Percentiles rank a stretch among this genome's conserved stretches.
These are phyloP conservation scores for Crocodylus rhombifer DNA, from an alignment of 2,797 vertebrate species.

Conservation along the genomic window DNA sequence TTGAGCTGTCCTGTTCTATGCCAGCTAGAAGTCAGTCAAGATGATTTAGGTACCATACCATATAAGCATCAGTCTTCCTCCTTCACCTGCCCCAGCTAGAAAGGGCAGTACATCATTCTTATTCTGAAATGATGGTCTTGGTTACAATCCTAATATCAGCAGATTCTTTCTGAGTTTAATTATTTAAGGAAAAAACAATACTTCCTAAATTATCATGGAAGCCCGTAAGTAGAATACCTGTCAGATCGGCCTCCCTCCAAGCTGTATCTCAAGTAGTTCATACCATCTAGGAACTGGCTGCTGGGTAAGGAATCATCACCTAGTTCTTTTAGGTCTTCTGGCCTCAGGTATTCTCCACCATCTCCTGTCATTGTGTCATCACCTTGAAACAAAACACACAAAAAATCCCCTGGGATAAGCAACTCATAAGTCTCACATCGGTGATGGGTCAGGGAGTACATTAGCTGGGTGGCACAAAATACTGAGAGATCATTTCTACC, in stretches of 20 bases:
- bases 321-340: slow-evolving; percentile 94
- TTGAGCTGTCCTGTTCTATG: too few species aligned
- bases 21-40: not conserved
- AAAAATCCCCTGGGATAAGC: not conserved
- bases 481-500: not conserved
- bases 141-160: not conserved
- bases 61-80: not conserved
- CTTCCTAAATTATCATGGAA: not conserved
- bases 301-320: slow-evolving; percentile 96
- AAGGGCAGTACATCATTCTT: not conserved
- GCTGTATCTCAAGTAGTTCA: slow-evolving; percentile 97
- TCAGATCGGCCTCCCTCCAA: slow-evolving; percentile 92
- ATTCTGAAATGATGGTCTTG: not conserved
- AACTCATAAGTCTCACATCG: accelerated
- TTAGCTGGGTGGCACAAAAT: not conserved
- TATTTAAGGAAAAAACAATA: accelerated
- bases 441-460: not conserved
- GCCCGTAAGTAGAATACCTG: slow-evolving; percentile 81
- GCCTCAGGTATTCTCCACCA: slow-evolving; percentile 94
- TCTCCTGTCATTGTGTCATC: slow-evolving; percentile 99
- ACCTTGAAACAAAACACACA: slow-evolving; percentile 79
- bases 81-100: not conserved
- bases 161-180: not conserved
- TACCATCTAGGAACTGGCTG: slow-evolving; percentile 96
- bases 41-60: not conserved